Evolutionary conservation across 2,797 vertebrate genomes (phyloP).

Genomic region (Tadarida brasiliensis): DNA sequence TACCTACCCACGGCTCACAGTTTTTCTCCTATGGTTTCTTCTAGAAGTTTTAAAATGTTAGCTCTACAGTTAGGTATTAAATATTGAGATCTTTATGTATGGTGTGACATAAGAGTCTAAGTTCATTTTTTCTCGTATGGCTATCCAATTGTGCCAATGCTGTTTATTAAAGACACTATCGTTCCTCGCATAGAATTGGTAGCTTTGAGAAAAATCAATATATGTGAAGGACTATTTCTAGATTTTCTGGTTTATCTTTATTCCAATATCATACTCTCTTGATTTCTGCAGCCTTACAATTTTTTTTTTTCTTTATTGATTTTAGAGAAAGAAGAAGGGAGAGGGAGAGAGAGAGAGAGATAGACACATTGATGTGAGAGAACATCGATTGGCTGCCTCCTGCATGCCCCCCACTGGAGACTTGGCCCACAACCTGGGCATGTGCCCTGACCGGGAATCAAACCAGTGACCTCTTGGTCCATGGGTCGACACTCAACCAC

Average conservation of each 20-base stretch:
- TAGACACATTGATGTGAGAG: too few species aligned
- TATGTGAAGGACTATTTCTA: neutral
- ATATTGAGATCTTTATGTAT: neutral
- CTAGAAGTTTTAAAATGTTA: constrained; percentile 5
- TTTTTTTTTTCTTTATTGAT: too few species aligned
- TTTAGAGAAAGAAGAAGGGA: too few species aligned
- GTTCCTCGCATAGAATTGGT: neutral
- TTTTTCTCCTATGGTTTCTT: neutral
- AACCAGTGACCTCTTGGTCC: too few species aligned
- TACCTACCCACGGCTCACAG: neutral
- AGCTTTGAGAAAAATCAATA: constrained; percentile 22
- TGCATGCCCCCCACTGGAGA: too few species aligned
- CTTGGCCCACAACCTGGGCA: too few species aligned
- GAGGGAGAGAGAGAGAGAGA: too few species aligned
- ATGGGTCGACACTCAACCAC: too few species aligned
- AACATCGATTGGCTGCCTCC: too few species aligned
- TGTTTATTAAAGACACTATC: neutral
- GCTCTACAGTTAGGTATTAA: neutral
- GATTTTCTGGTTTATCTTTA: constrained; percentile 6
- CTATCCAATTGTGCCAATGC: neutral
- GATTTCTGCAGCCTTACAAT: neutral
- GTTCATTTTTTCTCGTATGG: neutral
- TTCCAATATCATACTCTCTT: neutral
- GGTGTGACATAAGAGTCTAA: neutral
- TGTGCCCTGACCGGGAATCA: too few species aligned